These are phyloP conservation scores for Hystrix cristata DNA, from an alignment of 2,113 vertebrate genomes.

Conservation along the genomic window DNA sequence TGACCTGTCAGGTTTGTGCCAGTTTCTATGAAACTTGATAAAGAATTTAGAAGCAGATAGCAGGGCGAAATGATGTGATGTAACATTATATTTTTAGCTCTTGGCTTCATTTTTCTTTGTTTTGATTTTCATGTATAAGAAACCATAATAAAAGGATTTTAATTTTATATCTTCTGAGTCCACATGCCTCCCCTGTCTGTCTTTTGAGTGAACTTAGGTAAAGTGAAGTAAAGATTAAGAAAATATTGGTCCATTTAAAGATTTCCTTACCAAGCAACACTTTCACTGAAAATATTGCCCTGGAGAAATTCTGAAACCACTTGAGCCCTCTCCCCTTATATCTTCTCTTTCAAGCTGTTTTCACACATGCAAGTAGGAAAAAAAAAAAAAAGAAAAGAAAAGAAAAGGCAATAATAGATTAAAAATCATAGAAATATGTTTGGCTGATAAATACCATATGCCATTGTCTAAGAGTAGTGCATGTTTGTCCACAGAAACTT, in stretches of 20 bases:
- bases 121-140: conserved; percentile 78
- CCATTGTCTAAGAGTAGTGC: not conserved
- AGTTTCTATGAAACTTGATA: conserved; percentile 72
- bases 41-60: conserved; percentile 84
- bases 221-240: conserved; percentile 61
- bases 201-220: conserved; percentile 41
- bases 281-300: conserved; percentile 34
- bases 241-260: conserved; percentile 11
- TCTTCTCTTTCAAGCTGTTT: conserved; percentile 44
- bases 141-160: conserved; percentile 38
- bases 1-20: conserved; percentile 75
- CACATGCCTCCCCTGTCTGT: not conserved
- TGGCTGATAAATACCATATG: not conserved
- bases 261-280: conserved; percentile 1
- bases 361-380: not conserved
- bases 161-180: conserved; percentile 2
- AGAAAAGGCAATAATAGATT: not conserved
- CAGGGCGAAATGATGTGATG: conserved; percentile 75
- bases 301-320: not conserved
- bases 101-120: conserved; percentile 81
- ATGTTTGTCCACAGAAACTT: not conserved
- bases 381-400: not conserved
- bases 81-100: conserved; percentile 75
- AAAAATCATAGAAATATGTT: conserved; percentile 6
- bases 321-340: not conserved